Evolutionary conservation across 2,113 vertebrate genomes (phyloP), one percentile per base, ranked within the genome.

Genomic region (Cyanoderma ruficeps): DNA sequence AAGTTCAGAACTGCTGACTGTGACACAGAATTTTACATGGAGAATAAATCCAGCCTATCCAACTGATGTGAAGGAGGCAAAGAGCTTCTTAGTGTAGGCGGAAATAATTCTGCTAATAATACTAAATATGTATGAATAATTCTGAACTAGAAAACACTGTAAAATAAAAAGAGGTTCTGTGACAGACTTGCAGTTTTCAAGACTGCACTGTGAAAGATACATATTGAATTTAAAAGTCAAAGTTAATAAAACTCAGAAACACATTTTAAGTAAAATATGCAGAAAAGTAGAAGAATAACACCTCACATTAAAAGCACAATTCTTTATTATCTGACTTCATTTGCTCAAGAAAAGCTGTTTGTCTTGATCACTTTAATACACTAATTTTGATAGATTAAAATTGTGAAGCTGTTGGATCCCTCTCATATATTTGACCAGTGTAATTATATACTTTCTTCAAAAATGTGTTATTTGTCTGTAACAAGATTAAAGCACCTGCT

Each of bases 351-450:
- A 78, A 15, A 64, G 42, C 17, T 55, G 17, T 1, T 74, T 93
- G 88, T 52, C 50, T 80, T 72, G 15, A 8, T 93, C 59, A 42
- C 42, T 88, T 83, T 74, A 83, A 83, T 81, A 70, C 14, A 39
- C 10, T 69, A 71, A 88, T 93, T 85, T 92, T 93, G 39, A 74
- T 60, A 79, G 57, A 89, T 94, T 93, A 88, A 88, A 96, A 88
- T 31, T 86, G 14, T 77, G 41, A 85, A 92, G 55, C 31, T 80
- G 24, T 94, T 94, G 70, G 57, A 88, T 61, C 41, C 30, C 25
- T 83, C 86, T 70, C 55, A 59, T 86, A 21, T 72, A 92, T 90
- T 95, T 88, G 79, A 93, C 86, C 72, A 75, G 28, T 61, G 41
- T 95, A 94, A 90, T 80, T 86, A 49, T 80, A 80, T 88, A 0